These are phyloP conservation scores for Caretta caretta DNA, from an alignment of 2,113 vertebrate genomes.

Conservation along the genomic window DNA sequence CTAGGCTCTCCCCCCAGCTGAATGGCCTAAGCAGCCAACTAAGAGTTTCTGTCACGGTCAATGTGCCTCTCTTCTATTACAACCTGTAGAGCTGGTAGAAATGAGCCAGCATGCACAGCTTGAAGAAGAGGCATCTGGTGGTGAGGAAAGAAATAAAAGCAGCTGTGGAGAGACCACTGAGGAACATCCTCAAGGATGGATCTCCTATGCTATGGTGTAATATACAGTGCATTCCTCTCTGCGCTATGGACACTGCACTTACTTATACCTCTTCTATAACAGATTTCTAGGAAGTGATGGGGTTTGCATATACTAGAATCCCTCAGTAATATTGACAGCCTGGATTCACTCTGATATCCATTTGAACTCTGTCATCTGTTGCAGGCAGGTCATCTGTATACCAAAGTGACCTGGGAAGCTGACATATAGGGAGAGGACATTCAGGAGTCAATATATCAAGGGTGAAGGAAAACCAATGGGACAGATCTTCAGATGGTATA, in stretches of 20 bases:
- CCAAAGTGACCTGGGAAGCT: fast-evolving
- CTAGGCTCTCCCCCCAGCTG: conserved; percentile 64
- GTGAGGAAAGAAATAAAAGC: conserved; percentile 64
- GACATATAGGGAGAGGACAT: fast-evolving
- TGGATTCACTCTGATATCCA: fast-evolving
- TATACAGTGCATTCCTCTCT: background rate
- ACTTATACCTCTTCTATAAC: conserved; percentile 22
- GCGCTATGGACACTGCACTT: background rate
- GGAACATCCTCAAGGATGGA: background rate
- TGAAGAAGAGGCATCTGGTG: background rate
- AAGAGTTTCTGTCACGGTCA: conserved; percentile 46
- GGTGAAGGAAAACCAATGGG: background rate
- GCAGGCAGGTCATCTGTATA: fast-evolving
- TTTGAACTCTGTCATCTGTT: background rate
- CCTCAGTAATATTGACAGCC: background rate
- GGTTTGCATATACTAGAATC: conserved; percentile 8
- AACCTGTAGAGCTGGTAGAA: background rate
- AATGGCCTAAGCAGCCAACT: conserved; percentile 52
- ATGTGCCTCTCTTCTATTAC: background rate
- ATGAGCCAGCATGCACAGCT: background rate
- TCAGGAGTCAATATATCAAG: background rate
- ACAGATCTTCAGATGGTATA: background rate
- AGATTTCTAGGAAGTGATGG: background rate
- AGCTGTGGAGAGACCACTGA: background rate
- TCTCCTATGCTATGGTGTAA: background rate